These are phyloP conservation scores for Alligator sinensis DNA, from an alignment of 2,113 vertebrate species.

Conservation along the genomic window DNA sequence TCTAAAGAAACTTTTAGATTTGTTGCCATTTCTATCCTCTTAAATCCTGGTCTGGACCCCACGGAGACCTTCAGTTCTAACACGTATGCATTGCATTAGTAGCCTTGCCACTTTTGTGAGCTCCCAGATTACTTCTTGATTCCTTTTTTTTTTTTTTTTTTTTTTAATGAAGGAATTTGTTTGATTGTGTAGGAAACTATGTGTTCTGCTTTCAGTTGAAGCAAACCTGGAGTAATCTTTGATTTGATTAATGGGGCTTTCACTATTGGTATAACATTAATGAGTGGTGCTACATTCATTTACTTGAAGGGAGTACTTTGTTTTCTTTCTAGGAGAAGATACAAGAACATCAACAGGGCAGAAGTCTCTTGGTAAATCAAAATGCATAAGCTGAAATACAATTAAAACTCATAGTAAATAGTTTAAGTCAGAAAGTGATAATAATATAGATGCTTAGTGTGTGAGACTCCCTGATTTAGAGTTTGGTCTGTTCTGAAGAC, in stretches of 20 bases:
- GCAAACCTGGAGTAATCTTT: neutral
- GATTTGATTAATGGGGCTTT: neutral
- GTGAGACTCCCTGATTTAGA: no score
- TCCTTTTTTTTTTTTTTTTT: neutral
- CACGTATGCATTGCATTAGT: neutral
- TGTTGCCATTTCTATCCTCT: neutral
- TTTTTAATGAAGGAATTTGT: neutral
- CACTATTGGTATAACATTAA: neutral
- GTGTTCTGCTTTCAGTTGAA: neutral
- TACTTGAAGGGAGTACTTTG: neutral
- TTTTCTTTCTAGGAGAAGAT: neutral
- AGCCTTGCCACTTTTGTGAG: neutral
- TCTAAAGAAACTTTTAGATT: neutral
- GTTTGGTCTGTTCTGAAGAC: no score
- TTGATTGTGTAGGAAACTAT: neutral
- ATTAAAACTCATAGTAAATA: no score
- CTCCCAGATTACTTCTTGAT: neutral
- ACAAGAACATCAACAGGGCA: neutral
- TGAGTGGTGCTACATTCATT: neutral
- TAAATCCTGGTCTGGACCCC: neutral
- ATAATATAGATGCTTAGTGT: no score
- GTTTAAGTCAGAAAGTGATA: no score
- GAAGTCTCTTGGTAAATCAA: accelerated
- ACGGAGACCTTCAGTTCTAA: neutral
- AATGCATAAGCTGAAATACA: neutral